A percentile compares a stretch with the other conserved stretches of the same genome.
These are phyloP conservation scores for Catostylus mosaicus DNA, from an alignment of 30 jellyfish, hydroid and myxozoan species.

Conservation along the genomic window DNA sequence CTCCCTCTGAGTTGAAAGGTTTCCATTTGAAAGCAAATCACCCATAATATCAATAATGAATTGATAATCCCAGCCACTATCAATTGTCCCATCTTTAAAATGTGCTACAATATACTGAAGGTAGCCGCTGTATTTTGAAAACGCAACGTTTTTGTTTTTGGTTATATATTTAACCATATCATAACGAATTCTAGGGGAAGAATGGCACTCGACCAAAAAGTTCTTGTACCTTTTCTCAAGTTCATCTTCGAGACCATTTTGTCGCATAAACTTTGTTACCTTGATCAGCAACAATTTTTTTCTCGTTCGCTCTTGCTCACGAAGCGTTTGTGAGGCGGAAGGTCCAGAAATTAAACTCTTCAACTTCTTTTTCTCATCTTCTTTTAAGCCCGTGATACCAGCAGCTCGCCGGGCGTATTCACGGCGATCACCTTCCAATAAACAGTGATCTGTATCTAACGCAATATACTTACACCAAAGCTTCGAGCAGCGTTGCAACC, in stretches of 20 bases:
- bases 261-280: background rate
- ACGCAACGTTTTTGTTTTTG: background rate
- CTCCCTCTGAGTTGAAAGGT: background rate
- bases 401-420: background rate
- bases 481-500: background rate
- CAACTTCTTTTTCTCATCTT: background rate
- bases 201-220: background rate
- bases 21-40: background rate
- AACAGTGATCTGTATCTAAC: slow-evolving; percentile 4
- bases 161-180: background rate
- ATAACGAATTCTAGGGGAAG: background rate
- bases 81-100: background rate
- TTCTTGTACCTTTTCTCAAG: slow-evolving; percentile 15
- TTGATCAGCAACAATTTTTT: background rate
- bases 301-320: slow-evolving; percentile 2
- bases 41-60: background rate
- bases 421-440: background rate
- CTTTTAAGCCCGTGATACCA: background rate
- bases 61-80: background rate
- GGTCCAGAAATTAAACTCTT: background rate
- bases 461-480: background rate
- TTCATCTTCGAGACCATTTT: slow-evolving; percentile 2
- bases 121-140: background rate
- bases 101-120: background rate
- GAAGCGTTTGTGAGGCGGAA: background rate